A percentile compares a stretch with the other conserved stretches of the same genome.
phyloP scores from a whole-genome alignment of 2,888 invertebrate genomes.

The Metallyticus violacea region DNA sequence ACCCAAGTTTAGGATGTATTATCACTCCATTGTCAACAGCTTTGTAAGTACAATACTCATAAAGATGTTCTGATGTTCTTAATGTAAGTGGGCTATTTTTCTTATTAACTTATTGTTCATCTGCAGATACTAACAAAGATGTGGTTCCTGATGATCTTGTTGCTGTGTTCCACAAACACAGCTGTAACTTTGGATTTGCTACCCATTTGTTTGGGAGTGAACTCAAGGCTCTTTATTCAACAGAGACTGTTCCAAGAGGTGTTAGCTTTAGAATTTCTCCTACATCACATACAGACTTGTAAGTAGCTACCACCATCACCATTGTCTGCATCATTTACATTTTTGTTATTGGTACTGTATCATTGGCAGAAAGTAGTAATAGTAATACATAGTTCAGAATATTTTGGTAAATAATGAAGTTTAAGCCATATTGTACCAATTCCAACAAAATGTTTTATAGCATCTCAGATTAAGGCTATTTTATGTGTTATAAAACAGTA shows the following conservation, averaged over 20 bases:
- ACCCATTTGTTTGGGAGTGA: slow-evolving; percentile 94
- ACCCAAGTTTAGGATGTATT: no score
- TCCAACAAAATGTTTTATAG: no score
- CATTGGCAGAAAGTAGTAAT: no score
- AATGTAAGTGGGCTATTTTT: no score
- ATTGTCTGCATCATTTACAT: not conserved
- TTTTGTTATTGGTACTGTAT: not conserved
- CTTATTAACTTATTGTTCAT: not conserved
- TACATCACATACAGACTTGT: slow-evolving; percentile 77
- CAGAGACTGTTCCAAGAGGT: slow-evolving; percentile 71
- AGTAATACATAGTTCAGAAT: no score
- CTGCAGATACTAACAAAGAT: slow-evolving; percentile 83
- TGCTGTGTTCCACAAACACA: slow-evolving; percentile 86
- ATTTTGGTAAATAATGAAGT: no score
- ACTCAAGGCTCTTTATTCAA: slow-evolving; percentile 74
- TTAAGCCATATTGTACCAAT: no score
- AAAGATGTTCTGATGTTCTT: no score
- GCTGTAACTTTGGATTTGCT: slow-evolving; percentile 95
- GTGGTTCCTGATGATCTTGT: slow-evolving; percentile 89
- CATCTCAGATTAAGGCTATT: no score
- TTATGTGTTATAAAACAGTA: no score
- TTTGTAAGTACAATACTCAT: no score
- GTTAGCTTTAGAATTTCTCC: slow-evolving; percentile 87
- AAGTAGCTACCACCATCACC: slow-evolving; percentile 34
- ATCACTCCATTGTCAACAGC: no score